These are phyloP conservation scores for Diadophis punctatus DNA, from an alignment of 2,113 vertebrate genomes.

Conservation along the genomic window DNA sequence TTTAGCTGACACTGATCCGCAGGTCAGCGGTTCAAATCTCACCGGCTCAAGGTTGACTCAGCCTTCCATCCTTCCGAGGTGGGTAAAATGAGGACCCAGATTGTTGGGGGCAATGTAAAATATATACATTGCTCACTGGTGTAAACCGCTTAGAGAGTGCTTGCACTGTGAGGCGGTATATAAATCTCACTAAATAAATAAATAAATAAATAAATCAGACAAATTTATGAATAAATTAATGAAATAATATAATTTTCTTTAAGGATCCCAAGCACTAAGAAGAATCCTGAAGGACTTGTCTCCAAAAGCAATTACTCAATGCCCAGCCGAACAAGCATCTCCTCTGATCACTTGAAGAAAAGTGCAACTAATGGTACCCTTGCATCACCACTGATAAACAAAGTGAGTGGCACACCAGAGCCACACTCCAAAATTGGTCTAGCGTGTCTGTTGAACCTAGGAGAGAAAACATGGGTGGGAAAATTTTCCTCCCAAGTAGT, in stretches of 20 bases:
- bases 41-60: too few relatives aligned
- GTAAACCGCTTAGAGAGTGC: too few relatives aligned
- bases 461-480: background rate
- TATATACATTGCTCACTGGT: too few relatives aligned
- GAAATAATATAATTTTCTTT: background rate
- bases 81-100: too few relatives aligned
- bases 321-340: constrained; percentile 42
- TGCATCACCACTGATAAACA: constrained; percentile 66
- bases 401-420: constrained; percentile 62
- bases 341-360: constrained; percentile 70
- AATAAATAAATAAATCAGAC: too few relatives aligned
- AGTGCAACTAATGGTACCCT: constrained; percentile 62
- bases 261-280: constrained; percentile 82
- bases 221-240: background rate
- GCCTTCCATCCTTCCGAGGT: too few relatives aligned
- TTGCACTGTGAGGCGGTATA: too few relatives aligned
- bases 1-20: too few relatives aligned
- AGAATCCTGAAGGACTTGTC: constrained; percentile 65
- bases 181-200: too few relatives aligned
- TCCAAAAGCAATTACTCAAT: constrained; percentile 62
- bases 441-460: background rate
- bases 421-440: background rate
- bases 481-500: background rate
- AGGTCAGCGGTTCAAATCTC: too few relatives aligned
- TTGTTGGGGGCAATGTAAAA: too few relatives aligned